Evolutionary conservation across 2,113 vertebrate species (phyloP).

Genomic region (Phrynosoma platyrhinos): DNA sequence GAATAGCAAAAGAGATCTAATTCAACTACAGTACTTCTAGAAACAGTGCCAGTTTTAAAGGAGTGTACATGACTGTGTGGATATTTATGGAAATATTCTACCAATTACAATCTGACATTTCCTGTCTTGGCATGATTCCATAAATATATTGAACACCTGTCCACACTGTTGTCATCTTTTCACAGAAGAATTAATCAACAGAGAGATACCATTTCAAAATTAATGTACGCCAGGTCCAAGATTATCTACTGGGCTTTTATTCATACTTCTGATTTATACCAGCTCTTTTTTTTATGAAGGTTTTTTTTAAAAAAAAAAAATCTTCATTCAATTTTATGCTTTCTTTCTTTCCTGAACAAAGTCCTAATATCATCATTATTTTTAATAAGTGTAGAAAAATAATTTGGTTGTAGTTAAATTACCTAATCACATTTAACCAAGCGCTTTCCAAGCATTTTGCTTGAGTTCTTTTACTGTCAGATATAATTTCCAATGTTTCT

Average conservation of each 20-base stretch:
- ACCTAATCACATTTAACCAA: conserved; percentile 9
- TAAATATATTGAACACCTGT: neutral
- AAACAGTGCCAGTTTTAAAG: neutral
- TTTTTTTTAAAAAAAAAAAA: neutral
- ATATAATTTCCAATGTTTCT: neutral
- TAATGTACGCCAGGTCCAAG: fast-evolving
- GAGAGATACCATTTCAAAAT: neutral
- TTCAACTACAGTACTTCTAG: neutral
- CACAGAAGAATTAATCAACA: neutral
- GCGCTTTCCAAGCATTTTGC: conserved; percentile 12
- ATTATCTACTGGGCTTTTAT: neutral
- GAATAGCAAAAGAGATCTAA: neutral
- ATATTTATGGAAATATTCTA: neutral
- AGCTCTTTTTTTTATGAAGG: conserved; percentile 1
- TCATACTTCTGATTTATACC: neutral
- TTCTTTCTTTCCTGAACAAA: conserved; percentile 1
- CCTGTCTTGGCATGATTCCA: neutral
- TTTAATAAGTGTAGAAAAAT: conserved; percentile 12
- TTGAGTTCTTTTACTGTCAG: conserved; percentile 11
- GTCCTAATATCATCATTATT: conserved; percentile 2
- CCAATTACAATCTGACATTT: neutral
- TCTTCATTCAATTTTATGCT: conserved; percentile 19
- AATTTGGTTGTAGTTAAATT: neutral
- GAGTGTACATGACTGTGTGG: neutral
- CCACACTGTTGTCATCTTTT: neutral